Percentiles rank a stretch among this genome's conserved stretches.
Evolutionary conservation across 2,797 vertebrate species (phyloP).

Genomic region (Crenichthys baileyi): DNA sequence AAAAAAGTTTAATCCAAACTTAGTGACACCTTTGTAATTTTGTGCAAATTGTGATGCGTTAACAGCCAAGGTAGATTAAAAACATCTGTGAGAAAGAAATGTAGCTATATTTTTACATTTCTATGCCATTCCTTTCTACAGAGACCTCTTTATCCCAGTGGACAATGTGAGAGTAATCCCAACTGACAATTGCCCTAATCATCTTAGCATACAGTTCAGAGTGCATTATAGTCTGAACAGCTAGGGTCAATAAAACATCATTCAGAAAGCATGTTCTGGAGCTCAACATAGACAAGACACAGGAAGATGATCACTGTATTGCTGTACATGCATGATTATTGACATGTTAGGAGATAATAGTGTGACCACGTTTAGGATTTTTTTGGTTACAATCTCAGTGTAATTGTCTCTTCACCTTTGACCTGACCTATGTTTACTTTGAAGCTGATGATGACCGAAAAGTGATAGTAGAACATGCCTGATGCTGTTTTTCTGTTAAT

Average conservation of each 20-base stretch:
- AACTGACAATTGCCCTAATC: background rate
- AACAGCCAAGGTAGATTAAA: background rate
- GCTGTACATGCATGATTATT: background rate
- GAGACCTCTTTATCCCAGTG: background rate
- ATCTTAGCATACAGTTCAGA: background rate
- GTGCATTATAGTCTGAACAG: background rate
- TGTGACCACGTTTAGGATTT: background rate
- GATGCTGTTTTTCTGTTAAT: background rate
- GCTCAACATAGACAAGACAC: no score
- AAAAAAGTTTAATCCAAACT: no score
- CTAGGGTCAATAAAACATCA: slow-evolving; percentile 2
- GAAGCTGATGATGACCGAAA: background rate
- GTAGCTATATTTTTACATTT: background rate
- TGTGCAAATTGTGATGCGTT: background rate
- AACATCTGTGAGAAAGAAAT: background rate
- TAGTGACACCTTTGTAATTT: no score
- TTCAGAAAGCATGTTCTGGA: background rate
- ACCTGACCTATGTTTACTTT: background rate
- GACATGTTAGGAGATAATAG: background rate
- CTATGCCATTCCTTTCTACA: background rate
- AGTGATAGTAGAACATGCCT: background rate
- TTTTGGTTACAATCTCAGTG: background rate
- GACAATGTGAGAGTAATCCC: background rate
- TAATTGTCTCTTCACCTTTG: background rate
- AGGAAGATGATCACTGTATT: background rate